These are phyloP conservation scores for Diaperis boleti DNA, from an alignment of 2,888 invertebrate genomes.

Conservation along the genomic window DNA sequence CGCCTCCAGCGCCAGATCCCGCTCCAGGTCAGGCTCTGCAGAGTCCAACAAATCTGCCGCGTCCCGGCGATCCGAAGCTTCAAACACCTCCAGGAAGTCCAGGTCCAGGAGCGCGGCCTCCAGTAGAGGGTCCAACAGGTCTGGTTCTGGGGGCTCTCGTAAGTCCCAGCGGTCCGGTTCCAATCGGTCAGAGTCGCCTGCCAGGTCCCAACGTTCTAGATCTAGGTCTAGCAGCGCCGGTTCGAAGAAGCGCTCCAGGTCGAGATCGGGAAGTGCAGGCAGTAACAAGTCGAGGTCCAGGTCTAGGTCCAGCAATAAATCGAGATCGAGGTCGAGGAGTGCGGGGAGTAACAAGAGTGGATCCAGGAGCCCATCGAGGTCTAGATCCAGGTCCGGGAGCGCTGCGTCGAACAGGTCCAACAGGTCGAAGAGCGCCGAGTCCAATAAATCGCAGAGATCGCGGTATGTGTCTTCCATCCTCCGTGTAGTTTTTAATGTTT, in stretches of 20 bases:
- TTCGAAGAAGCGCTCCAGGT: slow-evolving; percentile 45
- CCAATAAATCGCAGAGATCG: slow-evolving; percentile 26
- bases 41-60: slow-evolving; percentile 32
- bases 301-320: slow-evolving; percentile 50
- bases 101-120: slow-evolving; percentile 45
- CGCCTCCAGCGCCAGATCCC: slow-evolving; percentile 46
- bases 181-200: slow-evolving; percentile 53
- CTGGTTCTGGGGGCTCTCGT: slow-evolving; percentile 49
- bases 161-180: slow-evolving; percentile 49
- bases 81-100: slow-evolving; percentile 42
- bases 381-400: slow-evolving; percentile 52
- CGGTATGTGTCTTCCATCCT: slow-evolving; percentile 25
- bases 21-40: slow-evolving; percentile 45
- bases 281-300: slow-evolving; percentile 53
- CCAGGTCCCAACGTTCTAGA: slow-evolving; percentile 43
- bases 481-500: background rate
- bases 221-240: slow-evolving; percentile 46
- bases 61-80: slow-evolving; percentile 21
- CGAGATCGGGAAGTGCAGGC: slow-evolving; percentile 44
- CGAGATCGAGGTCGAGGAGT: slow-evolving; percentile 47
- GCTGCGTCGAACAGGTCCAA: slow-evolving; percentile 53
- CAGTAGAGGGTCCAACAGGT: slow-evolving; percentile 52
- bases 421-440: slow-evolving; percentile 47
- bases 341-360: slow-evolving; percentile 15
- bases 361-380: background rate